A percentile compares a stretch with the other conserved stretches of the same genome.
Conservation (phyloP, 2,113 vertebrate species). For the Nipponia nippon region DNA sequence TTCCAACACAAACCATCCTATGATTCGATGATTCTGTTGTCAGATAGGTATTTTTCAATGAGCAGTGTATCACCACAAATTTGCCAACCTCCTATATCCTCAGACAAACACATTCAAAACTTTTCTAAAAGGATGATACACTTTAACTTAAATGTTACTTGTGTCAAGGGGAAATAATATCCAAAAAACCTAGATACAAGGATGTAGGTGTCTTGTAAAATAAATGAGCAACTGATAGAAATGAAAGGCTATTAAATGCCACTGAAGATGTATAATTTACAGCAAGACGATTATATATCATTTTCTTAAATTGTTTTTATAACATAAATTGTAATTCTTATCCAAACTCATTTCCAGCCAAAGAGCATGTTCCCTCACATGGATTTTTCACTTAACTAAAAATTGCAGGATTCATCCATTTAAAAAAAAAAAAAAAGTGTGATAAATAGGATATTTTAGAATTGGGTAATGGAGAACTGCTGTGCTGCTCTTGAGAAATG, state of each 20-base stretch:
- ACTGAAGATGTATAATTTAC: conserved; percentile 1
- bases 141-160: background rate
- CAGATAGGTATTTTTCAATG: background rate
- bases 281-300: background rate
- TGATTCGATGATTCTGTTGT: background rate
- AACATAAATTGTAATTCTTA: conserved; percentile 2
- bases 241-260: conserved; percentile 7
- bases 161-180: background rate
- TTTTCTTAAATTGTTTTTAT: conserved; percentile 20
- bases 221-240: background rate
- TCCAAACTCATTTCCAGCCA: conserved; percentile 18
- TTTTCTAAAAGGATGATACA: background rate
- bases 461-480: conserved; percentile 50
- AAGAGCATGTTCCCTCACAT: background rate
- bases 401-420: conserved; percentile 24
- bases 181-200: background rate
- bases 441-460: conserved; percentile 61
- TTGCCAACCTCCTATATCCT: background rate
- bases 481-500: conserved; percentile 48
- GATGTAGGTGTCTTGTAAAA: background rate
- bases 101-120: background rate
- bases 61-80: background rate
- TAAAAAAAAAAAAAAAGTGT: background rate
- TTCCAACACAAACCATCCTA: too few species aligned
- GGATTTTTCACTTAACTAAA: conserved; percentile 38